Evolutionary conservation across 1,140 invertebrate species (phyloP).

Genomic region (Cylas formicarius): DNA sequence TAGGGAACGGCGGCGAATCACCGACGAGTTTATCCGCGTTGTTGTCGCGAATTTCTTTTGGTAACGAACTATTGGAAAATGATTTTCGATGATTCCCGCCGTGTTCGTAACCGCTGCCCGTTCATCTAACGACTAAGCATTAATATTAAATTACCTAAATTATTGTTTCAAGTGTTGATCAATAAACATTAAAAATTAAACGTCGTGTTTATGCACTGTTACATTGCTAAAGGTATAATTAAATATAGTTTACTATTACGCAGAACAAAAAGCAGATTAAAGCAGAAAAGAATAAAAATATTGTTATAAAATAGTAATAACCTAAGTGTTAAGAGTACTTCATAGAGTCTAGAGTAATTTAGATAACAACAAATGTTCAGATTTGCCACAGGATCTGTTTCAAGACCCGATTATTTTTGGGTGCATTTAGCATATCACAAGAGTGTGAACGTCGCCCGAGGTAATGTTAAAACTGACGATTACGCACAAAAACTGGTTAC

Average conservation of each 20-base stretch:
- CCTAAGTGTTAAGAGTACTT: conserved; percentile 43
- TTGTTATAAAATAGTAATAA: conserved; percentile 40
- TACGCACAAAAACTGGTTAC: too few relatives aligned
- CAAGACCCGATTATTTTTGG: conserved; percentile 7
- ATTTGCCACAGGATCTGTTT: neutral
- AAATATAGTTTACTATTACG: conserved; percentile 16
- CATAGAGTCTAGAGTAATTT: conserved; percentile 38
- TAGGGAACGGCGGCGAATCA: too few relatives aligned
- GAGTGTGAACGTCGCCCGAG: neutral
- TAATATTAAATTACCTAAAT: too few relatives aligned
- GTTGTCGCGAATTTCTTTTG: too few relatives aligned
- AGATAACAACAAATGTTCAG: conserved; percentile 14
- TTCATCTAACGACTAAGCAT: neutral
- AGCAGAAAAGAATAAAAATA: conserved; percentile 27
- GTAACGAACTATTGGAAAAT: too few relatives aligned
- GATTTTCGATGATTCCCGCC: too few relatives aligned
- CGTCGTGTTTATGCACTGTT: conserved; percentile 36
- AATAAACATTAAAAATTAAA: conserved; percentile 6
- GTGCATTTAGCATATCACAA: conserved; percentile 19
- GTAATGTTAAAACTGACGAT: too few relatives aligned
- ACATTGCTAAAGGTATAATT: conserved; percentile 13
- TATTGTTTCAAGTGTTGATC: too few relatives aligned
- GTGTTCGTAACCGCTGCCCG: too few relatives aligned
- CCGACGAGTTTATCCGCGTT: too few relatives aligned
- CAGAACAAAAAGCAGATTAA: conserved; percentile 27